phyloP scores from a whole-genome alignment of 2,797 vertebrate species.

The Melopsittacus undulatus region DNA sequence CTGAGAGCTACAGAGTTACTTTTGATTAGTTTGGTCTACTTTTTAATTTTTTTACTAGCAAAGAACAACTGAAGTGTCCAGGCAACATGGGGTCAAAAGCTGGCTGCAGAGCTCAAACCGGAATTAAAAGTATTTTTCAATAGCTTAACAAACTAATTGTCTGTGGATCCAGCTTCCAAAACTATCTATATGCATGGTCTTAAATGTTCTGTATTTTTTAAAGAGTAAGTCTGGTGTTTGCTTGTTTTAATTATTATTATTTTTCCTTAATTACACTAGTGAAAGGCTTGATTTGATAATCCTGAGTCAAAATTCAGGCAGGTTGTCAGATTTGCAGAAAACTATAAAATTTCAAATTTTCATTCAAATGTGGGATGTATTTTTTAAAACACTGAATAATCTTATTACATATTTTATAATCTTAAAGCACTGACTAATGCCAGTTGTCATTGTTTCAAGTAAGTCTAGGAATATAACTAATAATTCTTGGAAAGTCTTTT shows the following conservation, averaged over 20 bases:
- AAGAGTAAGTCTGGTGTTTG: background rate
- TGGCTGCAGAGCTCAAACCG: background rate
- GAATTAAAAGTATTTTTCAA: background rate
- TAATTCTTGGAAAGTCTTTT: background rate
- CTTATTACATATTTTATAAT: background rate
- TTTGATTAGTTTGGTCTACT: background rate
- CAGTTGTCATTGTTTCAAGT: background rate
- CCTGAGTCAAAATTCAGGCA: background rate
- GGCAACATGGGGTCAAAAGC: background rate
- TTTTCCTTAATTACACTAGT: background rate
- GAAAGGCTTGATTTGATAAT: background rate
- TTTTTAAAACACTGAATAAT: background rate
- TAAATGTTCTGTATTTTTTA: background rate
- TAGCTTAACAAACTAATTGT: background rate
- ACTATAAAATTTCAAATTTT: background rate
- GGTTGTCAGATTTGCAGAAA: background rate
- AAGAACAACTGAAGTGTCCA: background rate
- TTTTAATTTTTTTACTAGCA: background rate
- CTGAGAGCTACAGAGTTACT: background rate
- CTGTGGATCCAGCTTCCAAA: background rate
- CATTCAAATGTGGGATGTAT: background rate
- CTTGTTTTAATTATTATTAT: background rate
- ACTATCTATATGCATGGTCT: background rate
- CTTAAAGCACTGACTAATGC: background rate
- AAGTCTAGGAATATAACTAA: background rate